Evolutionary conservation across 2,113 vertebrate species (phyloP).

Genomic region (Ascaphus truei): DNA sequence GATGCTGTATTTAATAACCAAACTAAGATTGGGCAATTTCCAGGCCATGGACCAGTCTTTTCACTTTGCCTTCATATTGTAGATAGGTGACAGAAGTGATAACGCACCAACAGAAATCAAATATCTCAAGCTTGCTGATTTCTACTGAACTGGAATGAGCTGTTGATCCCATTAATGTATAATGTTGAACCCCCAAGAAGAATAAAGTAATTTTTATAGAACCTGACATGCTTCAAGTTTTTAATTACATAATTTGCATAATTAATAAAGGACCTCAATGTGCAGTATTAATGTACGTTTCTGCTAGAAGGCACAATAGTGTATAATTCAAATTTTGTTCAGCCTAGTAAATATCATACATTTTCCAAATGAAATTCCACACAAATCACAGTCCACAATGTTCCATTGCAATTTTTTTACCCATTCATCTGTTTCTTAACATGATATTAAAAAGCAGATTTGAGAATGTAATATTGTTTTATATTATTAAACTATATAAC

Average conservation of each 20-base stretch:
- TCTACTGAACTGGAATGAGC: not conserved
- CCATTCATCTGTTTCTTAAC: too few relatives aligned
- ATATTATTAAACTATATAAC: too few relatives aligned
- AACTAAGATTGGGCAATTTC: too few relatives aligned
- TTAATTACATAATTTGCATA: slow-evolving; percentile 8
- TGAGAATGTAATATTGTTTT: too few relatives aligned
- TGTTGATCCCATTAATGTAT: not conserved
- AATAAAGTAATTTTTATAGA: not conserved
- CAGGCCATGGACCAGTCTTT: too few relatives aligned
- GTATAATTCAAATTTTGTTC: not conserved
- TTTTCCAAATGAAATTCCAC: too few relatives aligned
- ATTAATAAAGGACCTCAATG: not conserved
- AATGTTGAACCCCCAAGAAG: not conserved
- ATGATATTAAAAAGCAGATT: too few relatives aligned
- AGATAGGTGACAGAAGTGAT: not conserved
- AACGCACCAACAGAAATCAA: not conserved
- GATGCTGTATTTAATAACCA: too few relatives aligned
- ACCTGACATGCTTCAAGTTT: not conserved
- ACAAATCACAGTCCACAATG: too few relatives aligned
- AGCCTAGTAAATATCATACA: not conserved
- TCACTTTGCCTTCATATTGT: too few relatives aligned
- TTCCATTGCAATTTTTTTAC: too few relatives aligned
- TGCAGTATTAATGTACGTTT: not conserved
- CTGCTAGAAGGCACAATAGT: slow-evolving; percentile 3
- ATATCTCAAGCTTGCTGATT: not conserved